Conservation (phyloP, 2,113 vertebrate species). For the Sterrhoptilus dennistouni region DNA sequence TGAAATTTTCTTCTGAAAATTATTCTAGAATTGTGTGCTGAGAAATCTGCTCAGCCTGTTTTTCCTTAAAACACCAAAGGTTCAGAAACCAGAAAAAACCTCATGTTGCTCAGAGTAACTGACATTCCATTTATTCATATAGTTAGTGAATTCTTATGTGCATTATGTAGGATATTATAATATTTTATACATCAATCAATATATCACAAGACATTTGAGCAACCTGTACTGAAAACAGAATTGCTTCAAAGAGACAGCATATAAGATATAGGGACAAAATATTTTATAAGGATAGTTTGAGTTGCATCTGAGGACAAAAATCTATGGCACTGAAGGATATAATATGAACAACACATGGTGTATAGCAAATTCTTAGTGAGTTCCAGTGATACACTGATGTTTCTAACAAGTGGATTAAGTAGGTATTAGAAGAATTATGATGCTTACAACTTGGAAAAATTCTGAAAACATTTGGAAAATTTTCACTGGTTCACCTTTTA, state of each 20-base stretch:
- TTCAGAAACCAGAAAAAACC: not conserved
- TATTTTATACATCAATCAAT: not conserved
- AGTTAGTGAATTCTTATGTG: not conserved
- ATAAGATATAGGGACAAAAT: not conserved
- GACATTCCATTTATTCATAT: not conserved
- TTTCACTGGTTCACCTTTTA: not conserved
- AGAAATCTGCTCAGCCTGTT: not conserved
- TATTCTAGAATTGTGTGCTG: not conserved
- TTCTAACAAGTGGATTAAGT: not conserved
- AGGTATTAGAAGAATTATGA: not conserved
- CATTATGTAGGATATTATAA: not conserved
- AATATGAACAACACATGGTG: not conserved
- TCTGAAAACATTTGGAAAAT: not conserved
- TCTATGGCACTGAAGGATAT: not conserved
- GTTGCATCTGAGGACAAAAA: not conserved
- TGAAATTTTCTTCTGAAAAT: not conserved
- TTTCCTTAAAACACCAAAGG: not conserved
- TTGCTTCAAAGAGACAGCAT: not conserved
- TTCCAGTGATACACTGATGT: not conserved
- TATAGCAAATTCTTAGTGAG: not conserved
- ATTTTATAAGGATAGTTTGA: not conserved
- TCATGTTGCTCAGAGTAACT: not conserved
- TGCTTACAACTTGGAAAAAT: not conserved
- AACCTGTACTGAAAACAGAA: not conserved
- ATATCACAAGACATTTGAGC: not conserved